Base-by-base conservation (phyloP, 2,888 invertebrate genomes). In the Folsomia candida region DNA sequence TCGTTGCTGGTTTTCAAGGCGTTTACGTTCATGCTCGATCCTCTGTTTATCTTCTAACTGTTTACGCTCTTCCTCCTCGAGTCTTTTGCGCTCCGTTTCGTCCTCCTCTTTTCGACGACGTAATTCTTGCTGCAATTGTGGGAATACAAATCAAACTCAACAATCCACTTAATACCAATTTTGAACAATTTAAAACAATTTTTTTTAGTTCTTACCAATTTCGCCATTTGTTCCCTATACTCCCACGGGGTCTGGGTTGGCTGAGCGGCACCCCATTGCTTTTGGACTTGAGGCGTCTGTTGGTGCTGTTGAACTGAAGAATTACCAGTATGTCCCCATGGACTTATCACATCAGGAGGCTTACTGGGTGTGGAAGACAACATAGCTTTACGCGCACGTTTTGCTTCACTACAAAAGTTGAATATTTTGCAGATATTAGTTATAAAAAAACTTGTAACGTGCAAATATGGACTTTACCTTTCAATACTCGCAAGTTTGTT, bases 41-140 rank as follows among this genome's bases (percentile, higher is more conserved):
- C 77, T 68, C 59, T 75, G 72, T 57, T 76, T 76, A 61, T 78
- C 86, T 72, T 85, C 85, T 75, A 85, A 85, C 37, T 84, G 82
- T 77, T 83, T 85, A 54, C 83, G 86, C 73, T 87, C 87, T 71
- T 86, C 86, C 63, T 84, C 83, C 4, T 82, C 82, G 76, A 85
- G 85, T 62, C 84, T 85, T 73, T 86, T 86, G n/a, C 84, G 84
- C 75, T 87, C 87, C 75, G 85, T 82, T 69, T 82, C 83, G 74
- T 80, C 80, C 37, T 76, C 83, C 81, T 80, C 75, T 37, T 76
- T 70, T 25, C 76, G 71, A 9, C 73, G 66, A 25, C 77, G 74
- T 51, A 76, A 60, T 24, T 79, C 78, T 51, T 78, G 76, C 74
- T 78, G 60, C 22, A 69, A 54, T 22, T 57, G 27, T 22, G 59